These are phyloP conservation scores for Leptogaster cylindrica DNA, from an alignment of 2,888 invertebrate species.

Conservation along the genomic window DNA sequence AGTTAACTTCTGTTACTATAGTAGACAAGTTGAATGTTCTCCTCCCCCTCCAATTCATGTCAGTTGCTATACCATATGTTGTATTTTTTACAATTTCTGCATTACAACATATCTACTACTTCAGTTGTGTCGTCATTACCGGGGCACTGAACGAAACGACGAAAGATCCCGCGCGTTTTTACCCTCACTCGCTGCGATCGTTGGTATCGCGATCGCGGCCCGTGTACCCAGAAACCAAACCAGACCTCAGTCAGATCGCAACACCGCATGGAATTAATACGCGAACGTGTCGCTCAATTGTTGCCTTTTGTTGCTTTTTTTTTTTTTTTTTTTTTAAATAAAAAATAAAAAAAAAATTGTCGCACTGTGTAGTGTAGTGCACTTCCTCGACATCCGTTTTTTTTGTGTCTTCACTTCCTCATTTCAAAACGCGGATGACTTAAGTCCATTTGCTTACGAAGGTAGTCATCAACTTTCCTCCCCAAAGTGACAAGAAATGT, in stretches of 20 bases:
- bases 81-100: conserved; percentile 1
- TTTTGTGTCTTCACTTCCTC: conserved; percentile 4
- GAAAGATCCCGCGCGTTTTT: conserved; percentile 17
- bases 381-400: conserved; percentile 25
- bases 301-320: not conserved
- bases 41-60: not conserved
- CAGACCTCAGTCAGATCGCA: conserved; percentile 16
- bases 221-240: not conserved
- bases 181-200: conserved; percentile 9
- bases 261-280: conserved; percentile 25
- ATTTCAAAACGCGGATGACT: not conserved
- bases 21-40: not conserved
- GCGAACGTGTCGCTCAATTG: conserved; percentile 9
- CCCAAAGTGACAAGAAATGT: no score
- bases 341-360: no score
- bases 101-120: conserved; percentile 20
- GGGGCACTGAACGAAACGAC: conserved; percentile 29
- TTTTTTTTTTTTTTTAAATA: no score
- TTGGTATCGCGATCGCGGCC: conserved; percentile 1
- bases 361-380: conserved; percentile 14
- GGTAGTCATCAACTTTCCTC: no score
- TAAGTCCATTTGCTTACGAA: no score
- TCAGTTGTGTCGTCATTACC: conserved; percentile 7
- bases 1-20: not conserved
- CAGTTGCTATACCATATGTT: no score